Evolutionary conservation across 2,797 vertebrate genomes (phyloP).

Genomic region (Trachurus trachurus): DNA sequence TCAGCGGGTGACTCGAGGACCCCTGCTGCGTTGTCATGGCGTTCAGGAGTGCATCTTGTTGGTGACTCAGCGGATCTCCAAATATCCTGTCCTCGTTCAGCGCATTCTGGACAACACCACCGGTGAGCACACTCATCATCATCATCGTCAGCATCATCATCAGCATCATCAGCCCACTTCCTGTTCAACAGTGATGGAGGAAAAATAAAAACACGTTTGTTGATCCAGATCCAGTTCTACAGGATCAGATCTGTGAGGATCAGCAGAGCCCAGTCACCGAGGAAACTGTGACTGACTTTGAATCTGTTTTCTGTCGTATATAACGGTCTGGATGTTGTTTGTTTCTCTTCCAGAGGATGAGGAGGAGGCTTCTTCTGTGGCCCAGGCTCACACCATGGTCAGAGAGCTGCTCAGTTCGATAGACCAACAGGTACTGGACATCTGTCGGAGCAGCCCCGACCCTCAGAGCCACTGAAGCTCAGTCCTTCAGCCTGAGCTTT

Average conservation of each 20-base stretch:
- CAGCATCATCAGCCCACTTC: not conserved
- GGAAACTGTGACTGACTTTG: too few species aligned
- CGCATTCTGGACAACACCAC: slow-evolving; percentile 92
- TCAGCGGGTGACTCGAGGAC: slow-evolving; percentile 89
- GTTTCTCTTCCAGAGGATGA: slow-evolving; percentile 84
- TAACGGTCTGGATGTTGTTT: not conserved
- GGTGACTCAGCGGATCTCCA: slow-evolving; percentile 95
- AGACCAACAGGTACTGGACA: slow-evolving; percentile 86
- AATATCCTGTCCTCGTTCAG: slow-evolving; percentile 93
- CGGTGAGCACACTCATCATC: slow-evolving; percentile 76
- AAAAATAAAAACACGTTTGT: too few species aligned
- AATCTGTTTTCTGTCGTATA: too few species aligned
- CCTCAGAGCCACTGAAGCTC: too few species aligned
- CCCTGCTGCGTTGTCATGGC: slow-evolving; percentile 91
- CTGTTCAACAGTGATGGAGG: too few species aligned
- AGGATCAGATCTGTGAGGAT: too few species aligned
- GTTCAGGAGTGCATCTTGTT: slow-evolving; percentile 94
- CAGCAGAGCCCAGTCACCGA: too few species aligned
- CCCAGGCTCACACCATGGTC: slow-evolving; percentile 82
- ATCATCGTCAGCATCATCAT: not conserved
- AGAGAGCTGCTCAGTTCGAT: slow-evolving; percentile 90
- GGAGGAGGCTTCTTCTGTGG: slow-evolving; percentile 85
- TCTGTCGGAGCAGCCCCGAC: too few species aligned
- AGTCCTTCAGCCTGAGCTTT: too few species aligned
- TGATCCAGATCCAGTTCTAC: too few species aligned